Base-by-base conservation (phyloP, 2,797 vertebrate species). In the Phoebastria nigripes region DNA sequence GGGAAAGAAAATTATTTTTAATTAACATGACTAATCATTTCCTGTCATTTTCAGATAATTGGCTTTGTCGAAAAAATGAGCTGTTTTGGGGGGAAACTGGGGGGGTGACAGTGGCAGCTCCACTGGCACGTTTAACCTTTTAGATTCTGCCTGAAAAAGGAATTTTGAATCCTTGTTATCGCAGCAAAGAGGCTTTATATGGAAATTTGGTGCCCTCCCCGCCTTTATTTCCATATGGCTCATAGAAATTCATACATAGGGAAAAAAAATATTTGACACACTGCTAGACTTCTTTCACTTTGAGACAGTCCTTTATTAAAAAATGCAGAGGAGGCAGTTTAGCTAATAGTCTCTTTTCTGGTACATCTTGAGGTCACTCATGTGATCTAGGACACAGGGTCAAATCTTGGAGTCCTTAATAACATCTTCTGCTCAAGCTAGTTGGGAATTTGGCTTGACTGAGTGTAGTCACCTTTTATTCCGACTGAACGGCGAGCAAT, bases 1-100 rank as follows among this genome's bases (percentile, higher is more conserved):
- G 82, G 90, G 93, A 94, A 96, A 87, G 93, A 95, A 97, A 98
- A 97, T 96, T 97, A 97, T 97, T 98, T 98, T 98, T 98, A 98
- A 98, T 97, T 97, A 98, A 97, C 81, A 92, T 96, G 96, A 97
- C 97, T 97, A 97, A 97, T 97, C 93, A 97, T 98, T 98, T 97
- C 91, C 96, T 85, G 70, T 97, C 95, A 94, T 96, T 96, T 92
- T 90, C 84, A 97, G 88, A 95, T 96, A 97, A 97, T 94, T 96
- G 96, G 89, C 94, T 97, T 97, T 97, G 97, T 97, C 1, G 5
- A 67, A 91, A 91, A 91, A 91, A 89, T 47, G 59, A 88, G 72
- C 37, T 87, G 49, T 77, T 88, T 82, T 76, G 46, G 71, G 51
- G 85, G 39, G 12, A 56, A 81, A 41, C 3, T 15, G n/a, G 35